Percentiles rank a stretch among this genome's conserved stretches.
These are phyloP conservation scores for Zeus faber DNA, from an alignment of 2,113 vertebrate species.

Conservation along the genomic window DNA sequence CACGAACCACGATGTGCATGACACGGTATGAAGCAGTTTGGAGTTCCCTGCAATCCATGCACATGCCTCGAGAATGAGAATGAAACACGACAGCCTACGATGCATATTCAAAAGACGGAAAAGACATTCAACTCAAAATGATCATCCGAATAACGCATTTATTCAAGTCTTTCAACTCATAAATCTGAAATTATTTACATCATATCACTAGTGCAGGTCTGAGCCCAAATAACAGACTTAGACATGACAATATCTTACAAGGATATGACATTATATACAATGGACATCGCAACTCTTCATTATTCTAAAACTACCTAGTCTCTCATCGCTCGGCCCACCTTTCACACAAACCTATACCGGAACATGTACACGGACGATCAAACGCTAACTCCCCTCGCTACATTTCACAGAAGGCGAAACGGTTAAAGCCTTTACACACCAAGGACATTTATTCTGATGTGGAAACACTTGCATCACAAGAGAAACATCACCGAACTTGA, in stretches of 20 bases:
- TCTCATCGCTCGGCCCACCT: constrained; percentile 17
- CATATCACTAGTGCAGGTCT: constrained; percentile 72
- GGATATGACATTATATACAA: constrained; percentile 50
- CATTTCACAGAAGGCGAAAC: constrained; percentile 50
- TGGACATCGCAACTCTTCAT: constrained; percentile 34
- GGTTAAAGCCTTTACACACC: constrained; percentile 43
- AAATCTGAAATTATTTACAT: constrained; percentile 61
- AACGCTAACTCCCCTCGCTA: constrained; percentile 34
- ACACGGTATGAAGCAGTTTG: too few relatives aligned
- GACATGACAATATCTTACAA: constrained; percentile 51
- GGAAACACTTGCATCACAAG: constrained; percentile 19
- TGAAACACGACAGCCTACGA: too few relatives aligned
- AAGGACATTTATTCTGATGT: constrained; percentile 36
- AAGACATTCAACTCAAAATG: background rate
- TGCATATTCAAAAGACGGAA: too few relatives aligned
- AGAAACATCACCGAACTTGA: constrained; percentile 23
- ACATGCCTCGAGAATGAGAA: too few relatives aligned
- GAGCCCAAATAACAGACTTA: constrained; percentile 49
- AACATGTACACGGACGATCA: constrained; percentile 44
- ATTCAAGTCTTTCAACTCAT: constrained; percentile 75
- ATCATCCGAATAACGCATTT: constrained; percentile 61
- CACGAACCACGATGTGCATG: too few relatives aligned
- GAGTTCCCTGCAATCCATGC: too few relatives aligned
- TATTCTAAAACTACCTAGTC: constrained; percentile 24
- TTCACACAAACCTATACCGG: constrained; percentile 25